Percentiles rank a stretch among this genome's conserved stretches.
Conservation (phyloP, 1,140 invertebrate genomes). For the Oreohelix idahoensis region DNA sequence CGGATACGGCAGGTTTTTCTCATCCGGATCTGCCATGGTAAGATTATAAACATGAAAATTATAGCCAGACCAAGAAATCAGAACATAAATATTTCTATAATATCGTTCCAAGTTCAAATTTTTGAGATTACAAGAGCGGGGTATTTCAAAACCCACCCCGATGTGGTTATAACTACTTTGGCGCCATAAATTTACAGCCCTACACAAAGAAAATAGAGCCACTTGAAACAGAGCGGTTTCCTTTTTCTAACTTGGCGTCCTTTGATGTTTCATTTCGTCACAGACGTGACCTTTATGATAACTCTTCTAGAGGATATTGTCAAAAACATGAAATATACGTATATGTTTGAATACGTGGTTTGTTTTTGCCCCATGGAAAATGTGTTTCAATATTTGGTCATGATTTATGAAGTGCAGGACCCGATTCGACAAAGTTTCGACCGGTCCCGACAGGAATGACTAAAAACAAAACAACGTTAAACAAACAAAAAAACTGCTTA, state of each 20-base stretch:
- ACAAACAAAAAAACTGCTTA: too few relatives aligned
- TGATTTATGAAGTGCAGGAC: too few relatives aligned
- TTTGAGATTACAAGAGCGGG: not conserved
- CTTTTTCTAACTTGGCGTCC: not conserved
- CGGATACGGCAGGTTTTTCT: not conserved
- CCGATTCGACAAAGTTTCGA: too few relatives aligned
- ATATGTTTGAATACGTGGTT: too few relatives aligned
- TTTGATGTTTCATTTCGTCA: not conserved
- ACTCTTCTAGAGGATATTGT: too few relatives aligned
- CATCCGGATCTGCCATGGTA: not conserved
- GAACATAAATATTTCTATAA: not conserved
- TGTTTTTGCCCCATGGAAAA: too few relatives aligned
- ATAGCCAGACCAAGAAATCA: not conserved
- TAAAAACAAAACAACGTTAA: too few relatives aligned
- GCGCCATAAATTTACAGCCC: not conserved
- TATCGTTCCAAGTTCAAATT: not conserved
- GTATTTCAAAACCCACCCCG: not conserved
- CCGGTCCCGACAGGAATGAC: too few relatives aligned
- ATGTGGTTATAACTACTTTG: not conserved
- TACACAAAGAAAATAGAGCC: not conserved
- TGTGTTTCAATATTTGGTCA: too few relatives aligned
- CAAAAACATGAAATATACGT: too few relatives aligned
- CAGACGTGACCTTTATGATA: too few relatives aligned
- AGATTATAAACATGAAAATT: slow-evolving; percentile 1
- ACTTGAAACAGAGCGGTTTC: not conserved